A percentile compares a stretch with the other conserved stretches of the same genome.
Conservation (phyloP, 37 sponge, comb jelly and placozoan genomes). For the Geodia barretti region DNA sequence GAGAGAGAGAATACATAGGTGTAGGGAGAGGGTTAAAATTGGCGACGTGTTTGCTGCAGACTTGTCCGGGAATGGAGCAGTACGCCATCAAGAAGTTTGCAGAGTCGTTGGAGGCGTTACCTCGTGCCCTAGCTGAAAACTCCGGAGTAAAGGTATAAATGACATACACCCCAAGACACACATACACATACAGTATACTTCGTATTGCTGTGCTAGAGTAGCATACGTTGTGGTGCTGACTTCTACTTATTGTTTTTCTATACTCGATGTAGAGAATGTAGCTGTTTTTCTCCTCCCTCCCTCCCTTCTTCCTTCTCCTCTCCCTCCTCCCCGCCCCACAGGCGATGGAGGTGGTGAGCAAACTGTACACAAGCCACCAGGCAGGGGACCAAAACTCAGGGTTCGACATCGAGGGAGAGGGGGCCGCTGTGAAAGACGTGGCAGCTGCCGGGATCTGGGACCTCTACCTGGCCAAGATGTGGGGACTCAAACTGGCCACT, state of each 20-base stretch:
- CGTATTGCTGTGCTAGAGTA: no score
- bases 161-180: no score
- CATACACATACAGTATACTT: no score
- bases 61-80: slow-evolving; percentile 96
- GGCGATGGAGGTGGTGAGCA: slow-evolving; percentile 85
- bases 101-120: slow-evolving; percentile 84
- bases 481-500: slow-evolving; percentile 96
- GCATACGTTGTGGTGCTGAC: no score
- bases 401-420: slow-evolving; percentile 68
- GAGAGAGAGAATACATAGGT: no score
- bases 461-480: slow-evolving; percentile 74
- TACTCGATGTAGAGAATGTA: no score
- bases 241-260: no score
- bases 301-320: neutral
- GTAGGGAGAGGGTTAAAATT: neutral
- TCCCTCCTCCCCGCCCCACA: slow-evolving; percentile 9
- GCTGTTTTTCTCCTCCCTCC: no score
- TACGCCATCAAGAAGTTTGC: slow-evolving; percentile 97
- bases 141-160: slow-evolving; percentile 88
- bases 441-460: slow-evolving; percentile 73
- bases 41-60: slow-evolving; percentile 25
- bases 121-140: slow-evolving; percentile 93
- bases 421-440: slow-evolving; percentile 60
- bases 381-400: slow-evolving; percentile 75
- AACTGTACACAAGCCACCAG: slow-evolving; percentile 90